Evolutionary conservation across 2,113 vertebrate genomes (phyloP), one percentile per base, ranked within the genome.

Genomic region (Toxostoma redivivum): DNA sequence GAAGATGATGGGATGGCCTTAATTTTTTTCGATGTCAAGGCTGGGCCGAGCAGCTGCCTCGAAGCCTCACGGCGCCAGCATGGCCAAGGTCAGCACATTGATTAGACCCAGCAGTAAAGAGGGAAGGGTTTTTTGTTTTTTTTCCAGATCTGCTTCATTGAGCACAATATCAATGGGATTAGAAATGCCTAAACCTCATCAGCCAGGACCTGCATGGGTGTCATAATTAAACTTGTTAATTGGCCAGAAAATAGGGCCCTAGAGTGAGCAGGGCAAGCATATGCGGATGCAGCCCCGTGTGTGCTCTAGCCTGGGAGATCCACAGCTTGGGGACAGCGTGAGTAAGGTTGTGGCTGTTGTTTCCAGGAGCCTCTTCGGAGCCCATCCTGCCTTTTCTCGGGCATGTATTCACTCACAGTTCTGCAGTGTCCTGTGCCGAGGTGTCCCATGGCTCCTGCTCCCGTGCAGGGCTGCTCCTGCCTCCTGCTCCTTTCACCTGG

Each of bases 11-110:
- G 51, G 45, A 53, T 7, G 19, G 79, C 80, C 20, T 86, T 24
- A 27, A 56, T 16, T 8, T 42, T 73, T 54, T 72, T 23, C 3
- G 0, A 4, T 53, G n/a, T 72, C 62, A 60, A 77, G 94, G 94
- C 85, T 0, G 0, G 65, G 30, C 57, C 0, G 0, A 81, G 54
- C 72, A 28, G 54, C 81, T 37, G 48, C 44, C 69, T 45, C 0
- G 0, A 30, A 28, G 61, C 80, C 53, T 62, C 73, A 1, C 0
- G 1, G 16, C 3, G 8, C 23, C n/a, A 31, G 6, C 1, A 0
- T 44, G 58, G 72, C 80, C 86, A 77, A 69, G 89, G 93, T 70
- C 67, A 65, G 2, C 0, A 4, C 1, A 1, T 50, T 33, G 58
- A 61, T 61, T 24, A 37, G 50, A 67, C 40, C 42, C 25, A 53